Conservation (phyloP, 2,888 invertebrate species). For the Agonopterix subpropinquella region DNA sequence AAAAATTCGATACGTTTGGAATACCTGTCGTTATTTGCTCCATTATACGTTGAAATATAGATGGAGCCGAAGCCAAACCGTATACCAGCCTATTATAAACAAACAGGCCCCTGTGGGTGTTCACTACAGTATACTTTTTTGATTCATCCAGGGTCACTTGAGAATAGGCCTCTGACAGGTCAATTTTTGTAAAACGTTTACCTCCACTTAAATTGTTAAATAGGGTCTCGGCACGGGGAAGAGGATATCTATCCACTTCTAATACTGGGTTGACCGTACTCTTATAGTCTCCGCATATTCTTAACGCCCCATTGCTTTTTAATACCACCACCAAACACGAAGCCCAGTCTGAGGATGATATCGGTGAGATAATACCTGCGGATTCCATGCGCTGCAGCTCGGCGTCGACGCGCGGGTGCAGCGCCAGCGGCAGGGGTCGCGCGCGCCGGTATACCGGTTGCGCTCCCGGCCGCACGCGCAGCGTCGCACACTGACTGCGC, state of each 20-base stretch:
- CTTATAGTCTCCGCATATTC: constrained; percentile 4
- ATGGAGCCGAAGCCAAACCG: constrained; percentile 3
- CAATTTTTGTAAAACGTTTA: constrained; percentile 2
- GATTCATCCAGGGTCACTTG: neutral
- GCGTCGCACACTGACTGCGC: neutral
- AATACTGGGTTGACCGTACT: constrained; percentile 2
- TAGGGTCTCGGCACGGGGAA: constrained; percentile 1
- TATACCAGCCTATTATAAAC: constrained; percentile 5
- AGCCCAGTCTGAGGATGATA: constrained; percentile 4
- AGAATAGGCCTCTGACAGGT: constrained; percentile 3
- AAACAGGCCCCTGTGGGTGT: constrained; percentile 5
- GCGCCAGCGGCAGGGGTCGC: constrained; percentile 3
- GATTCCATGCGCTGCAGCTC: constrained; percentile 2
- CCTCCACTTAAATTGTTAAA: constrained; percentile 1
- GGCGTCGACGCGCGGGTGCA: constrained; percentile 2
- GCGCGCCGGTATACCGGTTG: constrained; percentile 3
- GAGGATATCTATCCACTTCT: constrained; percentile 1
- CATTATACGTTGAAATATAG: constrained; percentile 5
- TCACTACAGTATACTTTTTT: constrained; percentile 4
- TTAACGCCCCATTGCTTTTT: constrained; percentile 1
- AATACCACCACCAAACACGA: neutral
- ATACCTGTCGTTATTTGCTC: constrained; percentile 2
- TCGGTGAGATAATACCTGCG: constrained; percentile 3
- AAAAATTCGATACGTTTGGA: constrained; percentile 1
- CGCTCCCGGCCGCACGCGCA: constrained; percentile 2